phyloP scores from a whole-genome alignment of 2,797 vertebrate species.

The Spinus olivaceus region DNA sequence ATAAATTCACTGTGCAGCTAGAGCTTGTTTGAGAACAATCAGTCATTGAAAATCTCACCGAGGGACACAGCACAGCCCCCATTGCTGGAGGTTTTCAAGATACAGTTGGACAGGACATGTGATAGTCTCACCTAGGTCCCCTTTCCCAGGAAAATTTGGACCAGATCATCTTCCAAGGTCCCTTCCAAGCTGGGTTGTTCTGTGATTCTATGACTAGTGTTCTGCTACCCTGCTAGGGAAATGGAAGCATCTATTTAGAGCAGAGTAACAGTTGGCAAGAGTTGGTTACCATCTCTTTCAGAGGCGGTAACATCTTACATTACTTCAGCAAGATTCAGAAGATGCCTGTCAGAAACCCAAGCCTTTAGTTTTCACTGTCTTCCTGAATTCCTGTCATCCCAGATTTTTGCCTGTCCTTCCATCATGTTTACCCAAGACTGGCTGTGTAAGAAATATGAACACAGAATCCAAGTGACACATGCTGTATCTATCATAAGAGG shows the following conservation, averaged over 20 bases:
- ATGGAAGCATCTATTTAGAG: neutral
- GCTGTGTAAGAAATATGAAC: neutral
- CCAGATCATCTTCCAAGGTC: neutral
- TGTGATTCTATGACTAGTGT: neutral
- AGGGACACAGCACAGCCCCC: neutral
- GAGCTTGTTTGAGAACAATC: neutral
- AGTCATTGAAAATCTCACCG: neutral
- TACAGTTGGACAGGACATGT: rapidly evolving
- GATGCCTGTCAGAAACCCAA: constrained; percentile 34
- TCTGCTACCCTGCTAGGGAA: neutral
- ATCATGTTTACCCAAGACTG: constrained; percentile 22
- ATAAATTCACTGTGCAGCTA: neutral
- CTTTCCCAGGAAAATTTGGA: neutral
- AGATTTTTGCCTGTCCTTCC: constrained; percentile 39
- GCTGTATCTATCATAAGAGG: neutral
- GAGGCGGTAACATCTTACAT: neutral
- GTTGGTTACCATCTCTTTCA: neutral
- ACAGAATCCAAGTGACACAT: neutral
- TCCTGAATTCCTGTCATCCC: constrained; percentile 30
- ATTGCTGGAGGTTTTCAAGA: neutral
- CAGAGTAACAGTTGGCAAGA: neutral
- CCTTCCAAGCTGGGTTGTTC: neutral
- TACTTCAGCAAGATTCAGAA: constrained; percentile 32
- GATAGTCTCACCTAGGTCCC: neutral
- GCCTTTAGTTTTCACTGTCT: constrained; percentile 16